Conservation (phyloP, 2,797 vertebrate species). For the Galago senegalensis region DNA sequence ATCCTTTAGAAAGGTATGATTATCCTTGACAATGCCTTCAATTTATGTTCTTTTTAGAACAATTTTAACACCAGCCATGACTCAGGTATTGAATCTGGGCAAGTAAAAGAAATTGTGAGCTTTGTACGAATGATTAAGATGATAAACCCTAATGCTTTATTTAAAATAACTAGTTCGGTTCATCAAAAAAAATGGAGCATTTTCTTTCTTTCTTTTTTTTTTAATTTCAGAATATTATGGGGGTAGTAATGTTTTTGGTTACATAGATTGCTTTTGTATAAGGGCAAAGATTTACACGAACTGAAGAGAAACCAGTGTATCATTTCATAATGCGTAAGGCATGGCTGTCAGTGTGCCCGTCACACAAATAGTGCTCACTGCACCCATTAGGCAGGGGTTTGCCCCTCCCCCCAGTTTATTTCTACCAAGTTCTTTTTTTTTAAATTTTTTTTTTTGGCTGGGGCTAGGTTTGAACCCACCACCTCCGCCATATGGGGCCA, state of each 20-base stretch:
- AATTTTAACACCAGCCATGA: constrained; percentile 58
- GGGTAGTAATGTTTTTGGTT: not conserved
- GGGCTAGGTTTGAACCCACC: too few species aligned
- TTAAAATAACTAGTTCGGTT: constrained; percentile 45
- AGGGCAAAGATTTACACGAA: too few species aligned
- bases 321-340: not conserved
- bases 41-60: constrained; percentile 14
- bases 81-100: constrained; percentile 9
- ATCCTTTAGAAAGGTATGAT: constrained; percentile 42
- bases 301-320: too few species aligned
- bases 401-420: not conserved
- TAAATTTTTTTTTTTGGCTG: too few species aligned
- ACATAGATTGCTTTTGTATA: not conserved
- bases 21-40: constrained; percentile 27
- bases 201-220: constrained; percentile 10
- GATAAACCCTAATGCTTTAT: constrained; percentile 9
- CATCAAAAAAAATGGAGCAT: not conserved
- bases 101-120: constrained; percentile 42
- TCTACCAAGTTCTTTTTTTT: too few species aligned
- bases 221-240: not conserved
- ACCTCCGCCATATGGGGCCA: too few species aligned
- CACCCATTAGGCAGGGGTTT: not conserved
- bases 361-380: not conserved
- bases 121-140: constrained; percentile 64
- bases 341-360: not conserved